These are phyloP conservation scores for Atlantisia rogersi DNA, from an alignment of 2,113 vertebrate genomes.

Conservation along the genomic window DNA sequence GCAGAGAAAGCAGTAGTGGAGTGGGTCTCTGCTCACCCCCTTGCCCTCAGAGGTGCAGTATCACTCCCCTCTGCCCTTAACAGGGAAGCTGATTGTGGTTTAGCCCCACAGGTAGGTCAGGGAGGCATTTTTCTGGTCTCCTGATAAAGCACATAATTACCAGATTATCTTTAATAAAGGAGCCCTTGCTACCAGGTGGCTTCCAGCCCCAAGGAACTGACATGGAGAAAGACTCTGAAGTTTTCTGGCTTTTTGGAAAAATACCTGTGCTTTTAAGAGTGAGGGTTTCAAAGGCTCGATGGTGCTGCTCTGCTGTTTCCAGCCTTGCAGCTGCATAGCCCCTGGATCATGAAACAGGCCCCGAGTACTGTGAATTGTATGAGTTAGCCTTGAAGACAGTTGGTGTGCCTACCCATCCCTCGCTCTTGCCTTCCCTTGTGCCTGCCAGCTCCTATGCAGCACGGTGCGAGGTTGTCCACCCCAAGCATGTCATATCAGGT, in stretches of 20 bases:
- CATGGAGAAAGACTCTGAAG: not conserved
- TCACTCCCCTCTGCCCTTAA: not conserved
- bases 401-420: not conserved
- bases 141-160: not conserved
- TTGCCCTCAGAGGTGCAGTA: not conserved
- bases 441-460: not conserved
- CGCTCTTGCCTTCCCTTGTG: not conserved
- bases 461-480: not conserved
- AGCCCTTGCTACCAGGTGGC: not conserved
- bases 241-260: not conserved
- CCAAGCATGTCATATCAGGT: not conserved
- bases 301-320: not conserved
- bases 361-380: not conserved
- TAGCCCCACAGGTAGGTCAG: not conserved
- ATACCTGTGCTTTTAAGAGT: not conserved
- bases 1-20: not conserved
- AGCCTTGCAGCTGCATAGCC: not conserved
- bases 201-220: not conserved
- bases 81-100: not conserved
- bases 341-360: not conserved
- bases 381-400: not conserved
- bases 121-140: not conserved
- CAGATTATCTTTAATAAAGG: not conserved
- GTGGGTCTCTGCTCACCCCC: not conserved
- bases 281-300: fast-evolving